A percentile compares a stretch with the other conserved stretches of the same genome.
These are phyloP conservation scores for Leiothrix lutea DNA, from an alignment of 2,113 vertebrate genomes.

Conservation along the genomic window DNA sequence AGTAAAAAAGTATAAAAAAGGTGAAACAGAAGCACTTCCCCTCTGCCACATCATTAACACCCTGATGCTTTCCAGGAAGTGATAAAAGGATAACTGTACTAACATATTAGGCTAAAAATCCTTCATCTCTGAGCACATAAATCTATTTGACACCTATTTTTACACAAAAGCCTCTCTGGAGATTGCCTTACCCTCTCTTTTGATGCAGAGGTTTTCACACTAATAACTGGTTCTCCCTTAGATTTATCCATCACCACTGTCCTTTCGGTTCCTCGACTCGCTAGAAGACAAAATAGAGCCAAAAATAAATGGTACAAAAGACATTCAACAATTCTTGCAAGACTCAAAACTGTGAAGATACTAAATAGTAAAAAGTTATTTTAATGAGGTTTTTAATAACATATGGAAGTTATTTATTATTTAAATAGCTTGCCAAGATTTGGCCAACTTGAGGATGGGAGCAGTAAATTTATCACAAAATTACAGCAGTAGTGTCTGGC, in stretches of 20 bases:
- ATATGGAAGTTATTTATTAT: background rate
- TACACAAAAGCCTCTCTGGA: background rate
- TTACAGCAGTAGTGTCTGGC: background rate
- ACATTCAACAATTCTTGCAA: background rate
- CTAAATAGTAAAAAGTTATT: background rate
- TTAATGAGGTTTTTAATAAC: background rate
- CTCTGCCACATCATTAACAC: background rate
- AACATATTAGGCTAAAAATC: background rate
- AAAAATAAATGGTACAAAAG: background rate
- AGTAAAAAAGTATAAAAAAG: background rate
- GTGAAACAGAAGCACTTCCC: background rate
- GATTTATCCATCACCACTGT: slow-evolving; percentile 97
- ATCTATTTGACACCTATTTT: background rate
- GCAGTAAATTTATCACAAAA: background rate
- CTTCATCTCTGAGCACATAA: background rate
- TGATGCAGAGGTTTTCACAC: slow-evolving; percentile 86
- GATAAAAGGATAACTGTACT: background rate
- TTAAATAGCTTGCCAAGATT: background rate
- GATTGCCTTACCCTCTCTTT: slow-evolving; percentile 75
- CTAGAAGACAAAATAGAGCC: slow-evolving; percentile 17
- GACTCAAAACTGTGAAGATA: background rate
- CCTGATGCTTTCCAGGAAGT: background rate
- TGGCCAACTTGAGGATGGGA: background rate
- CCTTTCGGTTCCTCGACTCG: slow-evolving; percentile 81
- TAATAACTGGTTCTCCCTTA: slow-evolving; percentile 96